Percentiles rank a stretch among this genome's conserved stretches.
Evolutionary conservation across 2,797 vertebrate species (phyloP).

Genomic region (Rallus crepitans): DNA sequence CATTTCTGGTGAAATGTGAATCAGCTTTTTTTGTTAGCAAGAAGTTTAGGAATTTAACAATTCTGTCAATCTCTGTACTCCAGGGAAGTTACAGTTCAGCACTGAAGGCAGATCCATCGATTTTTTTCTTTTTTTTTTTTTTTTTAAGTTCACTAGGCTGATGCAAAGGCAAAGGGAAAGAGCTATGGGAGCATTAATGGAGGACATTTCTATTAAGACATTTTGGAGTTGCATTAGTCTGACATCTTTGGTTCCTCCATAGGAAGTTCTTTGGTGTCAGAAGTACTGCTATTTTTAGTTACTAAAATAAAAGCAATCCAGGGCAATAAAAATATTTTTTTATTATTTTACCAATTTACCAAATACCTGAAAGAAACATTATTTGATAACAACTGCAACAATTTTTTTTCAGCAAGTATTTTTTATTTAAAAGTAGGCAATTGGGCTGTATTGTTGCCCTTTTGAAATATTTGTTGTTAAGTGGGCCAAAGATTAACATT

Average conservation of each 20-base stretch:
- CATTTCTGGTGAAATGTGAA: not conserved
- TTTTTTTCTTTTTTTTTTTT: not conserved
- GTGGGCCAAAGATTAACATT: not conserved
- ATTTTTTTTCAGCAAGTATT: not conserved
- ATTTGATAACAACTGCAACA: not conserved
- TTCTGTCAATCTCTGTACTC: not conserved
- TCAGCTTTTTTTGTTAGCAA: not conserved
- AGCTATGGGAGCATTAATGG: not conserved
- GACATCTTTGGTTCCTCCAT: not conserved
- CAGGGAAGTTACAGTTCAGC: not conserved
- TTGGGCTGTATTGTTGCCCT: not conserved
- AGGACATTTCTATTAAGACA: not conserved
- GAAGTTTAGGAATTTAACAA: not conserved
- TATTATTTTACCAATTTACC: not conserved
- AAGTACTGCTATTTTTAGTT: not conserved
- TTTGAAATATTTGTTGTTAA: not conserved
- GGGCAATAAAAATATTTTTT: not conserved
- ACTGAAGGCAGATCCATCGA: not conserved
- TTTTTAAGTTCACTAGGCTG: not conserved
- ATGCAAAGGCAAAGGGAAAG: not conserved
- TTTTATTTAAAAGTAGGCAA: not conserved
- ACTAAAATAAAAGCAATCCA: not conserved
- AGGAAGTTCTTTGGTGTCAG: not conserved
- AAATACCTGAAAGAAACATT: not conserved
- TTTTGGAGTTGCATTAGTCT: not conserved